Percentiles rank a stretch among this genome's conserved stretches.
These are phyloP conservation scores for Epinephelus awoara DNA, from an alignment of 2,797 vertebrate genomes.

Conservation along the genomic window DNA sequence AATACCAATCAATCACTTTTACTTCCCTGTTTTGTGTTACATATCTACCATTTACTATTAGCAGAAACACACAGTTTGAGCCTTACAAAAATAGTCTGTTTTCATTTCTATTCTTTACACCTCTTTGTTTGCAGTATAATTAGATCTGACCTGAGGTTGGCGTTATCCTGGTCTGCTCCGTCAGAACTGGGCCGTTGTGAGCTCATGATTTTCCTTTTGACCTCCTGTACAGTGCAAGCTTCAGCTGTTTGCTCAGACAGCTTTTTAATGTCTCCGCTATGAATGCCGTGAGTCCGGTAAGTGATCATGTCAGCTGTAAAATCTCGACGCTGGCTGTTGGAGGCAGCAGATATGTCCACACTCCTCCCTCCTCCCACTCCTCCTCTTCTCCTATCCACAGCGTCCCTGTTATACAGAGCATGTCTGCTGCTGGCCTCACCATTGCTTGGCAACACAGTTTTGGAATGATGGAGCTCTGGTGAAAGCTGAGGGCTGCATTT, in stretches of 20 bases:
- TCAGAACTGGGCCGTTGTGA: conserved; percentile 19
- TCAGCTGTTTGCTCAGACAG: conserved; percentile 75
- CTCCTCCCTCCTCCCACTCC: conserved; percentile 70
- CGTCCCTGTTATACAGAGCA: conserved; percentile 62
- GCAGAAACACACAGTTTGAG: background rate
- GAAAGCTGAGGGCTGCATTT: conserved; percentile 58
- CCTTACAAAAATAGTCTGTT: background rate
- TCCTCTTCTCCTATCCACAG: conserved; percentile 62
- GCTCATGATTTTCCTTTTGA: conserved; percentile 47
- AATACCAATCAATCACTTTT: background rate
- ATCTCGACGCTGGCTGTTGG: conserved; percentile 52
- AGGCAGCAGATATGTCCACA: conserved; percentile 54
- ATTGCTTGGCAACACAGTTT: conserved; percentile 84
- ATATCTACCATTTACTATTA: background rate
- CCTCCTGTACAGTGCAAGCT: conserved; percentile 77
- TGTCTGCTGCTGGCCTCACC: conserved; percentile 71
- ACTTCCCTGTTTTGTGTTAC: background rate
- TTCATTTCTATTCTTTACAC: background rate
- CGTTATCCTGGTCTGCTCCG: conserved; percentile 55
- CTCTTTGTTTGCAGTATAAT: conserved; percentile 4
- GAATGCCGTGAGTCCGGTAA: conserved; percentile 66
- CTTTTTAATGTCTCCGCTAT: conserved; percentile 71
- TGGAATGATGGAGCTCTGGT: conserved; percentile 61
- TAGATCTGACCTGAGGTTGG: conserved; percentile 77
- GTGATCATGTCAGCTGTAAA: conserved; percentile 35